Conservation (phyloP, 2,888 invertebrate species). For the Aphidius colemani region DNA sequence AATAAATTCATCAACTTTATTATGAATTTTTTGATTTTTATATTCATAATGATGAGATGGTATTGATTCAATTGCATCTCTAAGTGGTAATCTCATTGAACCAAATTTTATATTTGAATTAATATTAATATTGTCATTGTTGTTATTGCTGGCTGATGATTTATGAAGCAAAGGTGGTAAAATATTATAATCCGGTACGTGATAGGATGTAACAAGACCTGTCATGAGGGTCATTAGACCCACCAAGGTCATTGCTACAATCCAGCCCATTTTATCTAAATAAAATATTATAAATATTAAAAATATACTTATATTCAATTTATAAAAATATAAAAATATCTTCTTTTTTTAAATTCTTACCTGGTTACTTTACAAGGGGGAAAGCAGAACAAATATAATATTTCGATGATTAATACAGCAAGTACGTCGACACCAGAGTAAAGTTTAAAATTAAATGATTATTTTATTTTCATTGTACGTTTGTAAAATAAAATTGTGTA, state of each 20-base stretch:
- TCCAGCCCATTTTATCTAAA: slow-evolving; percentile 39
- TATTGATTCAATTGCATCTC: slow-evolving; percentile 74
- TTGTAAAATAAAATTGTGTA: slow-evolving; percentile 12
- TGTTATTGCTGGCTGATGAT: slow-evolving; percentile 35
- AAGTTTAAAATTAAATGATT: not conserved
- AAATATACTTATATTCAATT: slow-evolving; percentile 7
- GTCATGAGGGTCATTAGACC: slow-evolving; percentile 38
- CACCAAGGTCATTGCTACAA: slow-evolving; percentile 37
- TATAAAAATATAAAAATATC: not conserved
- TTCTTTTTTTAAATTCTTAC: not conserved
- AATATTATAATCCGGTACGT: slow-evolving; percentile 44
- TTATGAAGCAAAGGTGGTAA: slow-evolving; percentile 37
- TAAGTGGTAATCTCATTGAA: slow-evolving; percentile 66
- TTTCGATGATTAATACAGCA: no score
- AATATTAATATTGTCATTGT: slow-evolving; percentile 37
- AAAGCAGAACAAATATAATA: not conserved
- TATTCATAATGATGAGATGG: slow-evolving; percentile 38
- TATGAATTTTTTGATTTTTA: slow-evolving; percentile 32
- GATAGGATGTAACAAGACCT: slow-evolving; percentile 44
- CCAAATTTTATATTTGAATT: slow-evolving; percentile 51
- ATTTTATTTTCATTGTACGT: slow-evolving; percentile 6
- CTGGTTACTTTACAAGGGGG: not conserved
- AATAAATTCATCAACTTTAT: slow-evolving; percentile 25
- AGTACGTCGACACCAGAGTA: not conserved
- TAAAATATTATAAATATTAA: slow-evolving; percentile 4